Evolutionary conservation across 2,113 vertebrate species (phyloP), one percentile per base, ranked within the genome.

Genomic region (Nicator chloris): DNA sequence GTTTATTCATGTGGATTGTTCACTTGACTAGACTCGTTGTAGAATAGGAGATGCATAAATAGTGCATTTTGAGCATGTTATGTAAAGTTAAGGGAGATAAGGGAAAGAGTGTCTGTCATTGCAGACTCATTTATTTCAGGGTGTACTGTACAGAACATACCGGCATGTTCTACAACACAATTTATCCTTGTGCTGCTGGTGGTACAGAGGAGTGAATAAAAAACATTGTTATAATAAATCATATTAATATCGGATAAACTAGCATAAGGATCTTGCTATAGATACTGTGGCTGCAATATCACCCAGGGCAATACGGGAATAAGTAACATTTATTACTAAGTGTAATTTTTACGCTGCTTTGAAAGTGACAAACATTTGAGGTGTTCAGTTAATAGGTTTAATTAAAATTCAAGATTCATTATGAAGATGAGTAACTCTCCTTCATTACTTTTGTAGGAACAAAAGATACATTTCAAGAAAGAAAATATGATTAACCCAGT

Each of bases 331-430:
- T 92, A 79, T 91, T 94, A 65, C 45, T 71, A 90, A 93, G 49
- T 76, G 69, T 81, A 60, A 76, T 88, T 95, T 90, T 92, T 78
- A 68, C 69, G 42, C 83, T 85, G 64, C 95, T 95, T 92, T 92
- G 63, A 76, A 91, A 93, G 64, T 86, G 70, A 92, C 83, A 96
- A 96, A 96, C 56, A 91, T 95, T 88, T 93, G 94, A 92, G 81
- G 85, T 35, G 68, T 92, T 94, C 92, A 65, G 81, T 80, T 96
- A 96, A 95, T 95, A 94, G 75, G 40, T 75, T 95, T 96, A 96
- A 96, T 97, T 97, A 95, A 97, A 96, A 95, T 94, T 92, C 92
- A 87, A 78, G 91, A 89, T 97, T 95, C 88, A 88, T 95, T 96
- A 85, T 89, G 70, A 88, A 95, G 92, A 92, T 92, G 90, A 95